These are phyloP conservation scores for Chelonus formosanus DNA, from an alignment of 2,888 invertebrate species.

Conservation along the genomic window DNA sequence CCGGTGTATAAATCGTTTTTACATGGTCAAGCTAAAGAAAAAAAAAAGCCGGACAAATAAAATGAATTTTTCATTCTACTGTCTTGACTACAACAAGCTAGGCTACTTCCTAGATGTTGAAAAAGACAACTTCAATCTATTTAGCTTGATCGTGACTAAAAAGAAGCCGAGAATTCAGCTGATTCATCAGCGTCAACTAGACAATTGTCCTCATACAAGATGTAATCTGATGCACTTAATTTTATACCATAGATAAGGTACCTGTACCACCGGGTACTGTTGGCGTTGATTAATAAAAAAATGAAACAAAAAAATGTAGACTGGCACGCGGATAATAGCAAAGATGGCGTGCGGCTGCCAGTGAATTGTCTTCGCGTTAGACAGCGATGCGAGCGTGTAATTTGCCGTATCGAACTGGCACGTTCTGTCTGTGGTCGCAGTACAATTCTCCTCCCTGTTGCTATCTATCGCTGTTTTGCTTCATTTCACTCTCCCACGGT, in stretches of 20 bases:
- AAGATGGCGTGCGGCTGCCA: constrained; percentile 22
- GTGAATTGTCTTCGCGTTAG: constrained; percentile 46
- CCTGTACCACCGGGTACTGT: not conserved
- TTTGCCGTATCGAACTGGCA: constrained; percentile 45
- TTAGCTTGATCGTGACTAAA: not conserved
- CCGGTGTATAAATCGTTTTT: too few relatives aligned
- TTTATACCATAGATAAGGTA: not conserved
- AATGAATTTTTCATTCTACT: not conserved
- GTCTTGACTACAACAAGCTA: constrained; percentile 26
- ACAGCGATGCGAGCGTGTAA: constrained; percentile 45
- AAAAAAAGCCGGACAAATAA: not conserved
- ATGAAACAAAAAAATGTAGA: constrained; percentile 19
- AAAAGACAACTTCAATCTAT: constrained; percentile 23
- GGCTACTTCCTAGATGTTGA: constrained; percentile 35
- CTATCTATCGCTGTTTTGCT: constrained; percentile 19
- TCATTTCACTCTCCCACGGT: constrained; percentile 41
- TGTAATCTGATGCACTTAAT: not conserved
- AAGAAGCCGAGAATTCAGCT: constrained; percentile 12
- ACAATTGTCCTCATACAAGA: constrained; percentile 13
- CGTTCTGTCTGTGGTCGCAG: constrained; percentile 27
- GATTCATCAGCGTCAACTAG: constrained; percentile 17
- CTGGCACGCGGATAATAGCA: constrained; percentile 33
- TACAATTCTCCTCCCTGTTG: constrained; percentile 31
- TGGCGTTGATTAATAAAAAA: constrained; percentile 5
- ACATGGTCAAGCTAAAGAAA: not conserved